Evolutionary conservation across 2,888 invertebrate species (phyloP).

Genomic region (Ochropleura plecta): DNA sequence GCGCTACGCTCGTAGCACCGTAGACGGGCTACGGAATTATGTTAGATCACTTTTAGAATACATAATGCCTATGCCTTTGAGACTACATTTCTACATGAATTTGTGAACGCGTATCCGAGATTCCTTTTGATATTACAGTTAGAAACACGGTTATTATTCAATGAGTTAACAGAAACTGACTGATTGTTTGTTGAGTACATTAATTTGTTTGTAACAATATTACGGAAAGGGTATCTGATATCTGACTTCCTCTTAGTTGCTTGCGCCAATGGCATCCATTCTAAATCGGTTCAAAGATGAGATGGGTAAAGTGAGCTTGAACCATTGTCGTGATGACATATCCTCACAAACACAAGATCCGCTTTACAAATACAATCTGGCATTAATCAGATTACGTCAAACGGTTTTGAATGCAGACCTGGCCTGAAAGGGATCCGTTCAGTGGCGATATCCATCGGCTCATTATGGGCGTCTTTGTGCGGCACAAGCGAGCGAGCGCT

Average conservation of each 20-base stretch:
- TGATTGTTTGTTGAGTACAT: conserved; percentile 12
- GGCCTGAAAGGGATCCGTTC: conserved; percentile 35
- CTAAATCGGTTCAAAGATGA: conserved; percentile 27
- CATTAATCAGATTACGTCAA: conserved; percentile 51
- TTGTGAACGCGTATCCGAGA: conserved; percentile 32
- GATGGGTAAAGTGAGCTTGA: neutral
- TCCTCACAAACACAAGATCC: conserved; percentile 1
- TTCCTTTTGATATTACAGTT: conserved; percentile 37
- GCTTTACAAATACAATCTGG: conserved; percentile 38
- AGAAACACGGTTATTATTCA: conserved; percentile 14
- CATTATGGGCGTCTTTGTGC: conserved; percentile 58
- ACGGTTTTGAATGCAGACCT: conserved; percentile 42
- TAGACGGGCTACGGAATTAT: conserved; percentile 49
- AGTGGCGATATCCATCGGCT: conserved; percentile 48
- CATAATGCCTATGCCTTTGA: conserved; percentile 41
- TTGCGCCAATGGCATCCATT: conserved; percentile 12
- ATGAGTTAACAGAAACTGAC: conserved; percentile 11
- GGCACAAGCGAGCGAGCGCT: conserved; percentile 25
- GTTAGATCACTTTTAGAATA: conserved; percentile 54
- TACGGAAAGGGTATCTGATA: neutral
- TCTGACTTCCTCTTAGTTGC: conserved; percentile 1
- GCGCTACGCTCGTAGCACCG: conserved; percentile 42
- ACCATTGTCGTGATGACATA: conserved; percentile 16
- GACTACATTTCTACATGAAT: conserved; percentile 47
- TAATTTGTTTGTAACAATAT: conserved; percentile 23